A percentile compares a stretch with the other conserved stretches of the same genome.
phyloP scores from a whole-genome alignment of 1,140 invertebrate species.

The Meteorus sp. region DNA sequence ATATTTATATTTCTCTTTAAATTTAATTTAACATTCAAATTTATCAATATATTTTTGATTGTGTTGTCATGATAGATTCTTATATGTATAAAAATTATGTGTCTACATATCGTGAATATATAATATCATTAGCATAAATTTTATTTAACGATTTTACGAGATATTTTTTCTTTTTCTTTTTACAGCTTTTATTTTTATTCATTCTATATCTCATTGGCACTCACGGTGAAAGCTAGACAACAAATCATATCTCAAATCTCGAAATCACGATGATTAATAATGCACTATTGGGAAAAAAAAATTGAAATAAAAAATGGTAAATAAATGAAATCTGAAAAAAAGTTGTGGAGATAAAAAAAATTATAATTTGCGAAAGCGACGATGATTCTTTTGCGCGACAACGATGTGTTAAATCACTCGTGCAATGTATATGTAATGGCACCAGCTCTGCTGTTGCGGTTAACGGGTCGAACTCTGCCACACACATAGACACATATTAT shows the following conservation, averaged over 20 bases:
- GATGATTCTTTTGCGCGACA: background rate
- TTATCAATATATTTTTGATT: too few species aligned
- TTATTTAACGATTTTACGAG: background rate
- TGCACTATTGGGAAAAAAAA: background rate
- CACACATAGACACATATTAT: too few species aligned
- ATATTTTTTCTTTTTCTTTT: background rate
- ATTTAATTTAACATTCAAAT: too few species aligned
- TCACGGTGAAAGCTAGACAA: conserved; percentile 5
- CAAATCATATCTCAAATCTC: too few species aligned
- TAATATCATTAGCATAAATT: background rate
- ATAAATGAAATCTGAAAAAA: too few species aligned
- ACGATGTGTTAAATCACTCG: background rate
- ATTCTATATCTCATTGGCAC: background rate
- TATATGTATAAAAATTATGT: background rate
- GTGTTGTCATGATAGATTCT: too few species aligned
- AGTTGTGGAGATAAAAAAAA: too few species aligned
- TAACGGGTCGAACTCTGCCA: conserved; percentile 5
- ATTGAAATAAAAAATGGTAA: too few species aligned
- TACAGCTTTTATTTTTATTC: background rate
- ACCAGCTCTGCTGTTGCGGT: background rate
- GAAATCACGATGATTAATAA: conserved; percentile 2
- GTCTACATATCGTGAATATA: background rate
- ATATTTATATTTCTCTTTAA: too few species aligned
- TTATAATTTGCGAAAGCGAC: conserved; percentile 6
- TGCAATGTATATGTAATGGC: background rate